Percentiles rank a stretch among this genome's conserved stretches.
phyloP scores from a whole-genome alignment of 2,113 vertebrate species.

The Eudyptes chrysolophus region DNA sequence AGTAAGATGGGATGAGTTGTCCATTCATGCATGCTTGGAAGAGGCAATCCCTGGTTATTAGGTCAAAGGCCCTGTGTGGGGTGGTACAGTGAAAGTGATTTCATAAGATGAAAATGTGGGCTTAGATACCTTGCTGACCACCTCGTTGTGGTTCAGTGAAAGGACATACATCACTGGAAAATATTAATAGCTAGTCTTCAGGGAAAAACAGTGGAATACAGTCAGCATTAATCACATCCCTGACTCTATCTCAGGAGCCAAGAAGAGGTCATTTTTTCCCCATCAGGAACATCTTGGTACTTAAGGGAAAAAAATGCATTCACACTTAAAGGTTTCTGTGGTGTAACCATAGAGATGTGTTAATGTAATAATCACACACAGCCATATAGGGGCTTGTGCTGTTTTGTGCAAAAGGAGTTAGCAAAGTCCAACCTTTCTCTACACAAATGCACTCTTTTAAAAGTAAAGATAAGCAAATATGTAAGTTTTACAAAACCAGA shows the following conservation, averaged over 20 bases:
- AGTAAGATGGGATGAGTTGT: neutral
- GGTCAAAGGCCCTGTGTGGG: neutral
- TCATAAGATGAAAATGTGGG: neutral
- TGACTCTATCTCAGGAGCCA: conserved; percentile 59
- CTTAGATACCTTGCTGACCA: conserved; percentile 48
- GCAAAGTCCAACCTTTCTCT: neutral
- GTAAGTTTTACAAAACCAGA: neutral
- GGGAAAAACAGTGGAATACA: conserved; percentile 41
- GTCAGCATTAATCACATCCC: conserved; percentile 59
- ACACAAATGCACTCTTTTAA: neutral
- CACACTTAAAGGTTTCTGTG: conserved; percentile 64
- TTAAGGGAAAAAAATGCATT: conserved; percentile 61
- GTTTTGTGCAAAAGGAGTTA: conserved; percentile 29
- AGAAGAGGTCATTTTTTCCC: conserved; percentile 58
- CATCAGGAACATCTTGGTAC: conserved; percentile 65
- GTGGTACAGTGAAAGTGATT: neutral
- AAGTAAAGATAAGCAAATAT: neutral
- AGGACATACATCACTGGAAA: conserved; percentile 58
- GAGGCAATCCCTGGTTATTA: neutral
- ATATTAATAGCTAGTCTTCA: conserved; percentile 62
- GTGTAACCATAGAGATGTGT: conserved; percentile 69
- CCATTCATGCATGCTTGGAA: neutral
- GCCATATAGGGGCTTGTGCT: conserved; percentile 49
- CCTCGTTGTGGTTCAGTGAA: conserved; percentile 51
- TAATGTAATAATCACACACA: conserved; percentile 67